Conservation (phyloP, 2,888 invertebrate species). For the Torymus texanus region DNA sequence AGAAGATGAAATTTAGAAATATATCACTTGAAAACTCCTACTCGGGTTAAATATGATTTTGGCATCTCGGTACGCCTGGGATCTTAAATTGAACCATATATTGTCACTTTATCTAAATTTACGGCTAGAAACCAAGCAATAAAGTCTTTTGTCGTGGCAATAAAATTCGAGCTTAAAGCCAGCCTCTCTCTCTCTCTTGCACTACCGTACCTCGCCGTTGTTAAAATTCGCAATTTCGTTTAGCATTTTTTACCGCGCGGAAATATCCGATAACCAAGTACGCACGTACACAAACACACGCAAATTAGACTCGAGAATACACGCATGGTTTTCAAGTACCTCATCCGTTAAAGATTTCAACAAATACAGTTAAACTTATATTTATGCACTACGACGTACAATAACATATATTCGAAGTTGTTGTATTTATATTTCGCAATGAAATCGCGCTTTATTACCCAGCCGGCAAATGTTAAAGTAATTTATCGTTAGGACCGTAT, state of each 20-base stretch:
- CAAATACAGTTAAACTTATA: not conserved
- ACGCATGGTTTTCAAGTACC: not conserved
- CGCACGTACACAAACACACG: not conserved
- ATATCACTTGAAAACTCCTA: no score
- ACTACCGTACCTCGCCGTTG: not conserved
- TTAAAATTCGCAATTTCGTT: slow-evolving; percentile 34
- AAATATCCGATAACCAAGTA: slow-evolving; percentile 18
- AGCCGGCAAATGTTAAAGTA: no score
- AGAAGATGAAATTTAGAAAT: no score
- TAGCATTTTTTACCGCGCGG: slow-evolving; percentile 19
- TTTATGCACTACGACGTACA: no score
- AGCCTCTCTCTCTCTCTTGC: not conserved
- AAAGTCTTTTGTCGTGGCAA: slow-evolving; percentile 36
- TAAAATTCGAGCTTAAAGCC: slow-evolving; percentile 34
- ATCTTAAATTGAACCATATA: not conserved
- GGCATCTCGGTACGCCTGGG: no score
- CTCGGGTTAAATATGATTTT: no score
- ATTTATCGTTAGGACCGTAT: no score
- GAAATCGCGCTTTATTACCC: no score
- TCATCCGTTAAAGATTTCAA: slow-evolving; percentile 13
- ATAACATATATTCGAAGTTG: no score
- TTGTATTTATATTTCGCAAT: no score
- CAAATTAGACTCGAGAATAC: slow-evolving; percentile 18
- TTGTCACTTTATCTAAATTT: slow-evolving; percentile 34
- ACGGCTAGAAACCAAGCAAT: slow-evolving; percentile 17